Evolutionary conservation across 2,888 invertebrate genomes (phyloP).

Genomic region (Sesamia inferens): DNA sequence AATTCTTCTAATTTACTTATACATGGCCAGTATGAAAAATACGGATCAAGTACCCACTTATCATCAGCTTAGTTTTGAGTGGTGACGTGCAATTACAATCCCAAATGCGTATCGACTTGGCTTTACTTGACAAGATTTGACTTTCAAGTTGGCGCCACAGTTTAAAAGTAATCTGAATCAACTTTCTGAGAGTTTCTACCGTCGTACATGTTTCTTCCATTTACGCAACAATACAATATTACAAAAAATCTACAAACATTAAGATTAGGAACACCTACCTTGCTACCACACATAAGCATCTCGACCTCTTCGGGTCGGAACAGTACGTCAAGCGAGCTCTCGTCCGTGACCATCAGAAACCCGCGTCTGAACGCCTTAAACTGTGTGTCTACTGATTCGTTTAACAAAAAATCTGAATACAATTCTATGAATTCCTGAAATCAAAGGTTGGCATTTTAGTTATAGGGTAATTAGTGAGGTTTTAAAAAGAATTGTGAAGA

Average conservation of each 20-base stretch:
- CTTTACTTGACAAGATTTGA: neutral
- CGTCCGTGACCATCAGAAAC: slow-evolving; percentile 98
- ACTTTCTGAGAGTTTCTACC: neutral
- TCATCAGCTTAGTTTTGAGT: neutral
- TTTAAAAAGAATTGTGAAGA: neutral
- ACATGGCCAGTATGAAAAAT: neutral
- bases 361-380: slow-evolving; percentile 97
- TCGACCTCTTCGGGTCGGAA: slow-evolving; percentile 98
- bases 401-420: slow-evolving; percentile 97
- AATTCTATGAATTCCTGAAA: slow-evolving; percentile 95
- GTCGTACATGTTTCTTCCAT: neutral
- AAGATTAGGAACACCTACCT: slow-evolving; percentile 89
- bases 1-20: neutral
- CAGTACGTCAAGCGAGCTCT: slow-evolving; percentile 95
- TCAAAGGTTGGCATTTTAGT: neutral
- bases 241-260: neutral
- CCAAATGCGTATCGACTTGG: neutral
- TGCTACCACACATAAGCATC: slow-evolving; percentile 96
- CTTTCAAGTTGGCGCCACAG: neutral
- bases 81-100: neutral
- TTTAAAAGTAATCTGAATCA: neutral
- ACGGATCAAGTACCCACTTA: slow-evolving; percentile 10
- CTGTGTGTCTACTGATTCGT: slow-evolving; percentile 96
- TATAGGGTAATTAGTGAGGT: neutral
- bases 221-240: neutral